phyloP scores from a whole-genome alignment of 1,140 invertebrate species.

The Nasonia giraulti region DNA sequence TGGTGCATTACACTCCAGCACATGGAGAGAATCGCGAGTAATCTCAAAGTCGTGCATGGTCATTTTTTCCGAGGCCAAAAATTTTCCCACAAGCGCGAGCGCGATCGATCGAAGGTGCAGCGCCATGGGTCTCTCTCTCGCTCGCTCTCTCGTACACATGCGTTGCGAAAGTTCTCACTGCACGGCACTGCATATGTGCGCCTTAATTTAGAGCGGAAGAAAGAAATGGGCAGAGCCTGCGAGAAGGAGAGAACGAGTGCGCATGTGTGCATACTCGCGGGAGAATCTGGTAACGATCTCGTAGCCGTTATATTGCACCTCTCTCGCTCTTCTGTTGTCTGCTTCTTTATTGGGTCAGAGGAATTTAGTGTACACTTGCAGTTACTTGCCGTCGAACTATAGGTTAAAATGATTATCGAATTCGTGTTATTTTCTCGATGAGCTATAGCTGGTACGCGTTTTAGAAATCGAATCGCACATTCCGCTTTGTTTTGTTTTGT shows the following conservation, averaged over 20 bases:
- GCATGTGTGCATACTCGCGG: background rate
- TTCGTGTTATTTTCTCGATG: too few species aligned
- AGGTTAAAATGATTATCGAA: too few species aligned
- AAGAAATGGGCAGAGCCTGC: slow-evolving; percentile 20
- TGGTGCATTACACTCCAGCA: too few species aligned
- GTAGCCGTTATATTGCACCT: background rate
- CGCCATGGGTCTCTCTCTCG: too few species aligned
- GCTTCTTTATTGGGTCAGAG: background rate
- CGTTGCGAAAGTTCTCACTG: slow-evolving; percentile 15
- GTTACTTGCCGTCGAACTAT: background rate
- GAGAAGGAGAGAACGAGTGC: background rate
- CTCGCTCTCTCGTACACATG: background rate
- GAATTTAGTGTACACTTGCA: background rate
- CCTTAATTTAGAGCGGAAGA: slow-evolving; percentile 34
- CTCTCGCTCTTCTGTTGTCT: too few species aligned
- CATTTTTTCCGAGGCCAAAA: slow-evolving; percentile 17
- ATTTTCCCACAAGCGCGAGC: slow-evolving; percentile 18
- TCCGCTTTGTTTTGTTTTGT: too few species aligned
- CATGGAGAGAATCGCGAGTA: background rate
- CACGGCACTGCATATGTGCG: background rate
- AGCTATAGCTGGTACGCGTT: too few species aligned
- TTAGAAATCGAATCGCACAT: too few species aligned
- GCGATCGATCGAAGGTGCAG: slow-evolving; percentile 19
- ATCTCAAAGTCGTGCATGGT: slow-evolving; percentile 17
- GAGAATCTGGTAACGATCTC: too few species aligned